These are phyloP conservation scores for Orchesellides sinensis DNA, from an alignment of 2,888 invertebrate genomes.

Conservation along the genomic window DNA sequence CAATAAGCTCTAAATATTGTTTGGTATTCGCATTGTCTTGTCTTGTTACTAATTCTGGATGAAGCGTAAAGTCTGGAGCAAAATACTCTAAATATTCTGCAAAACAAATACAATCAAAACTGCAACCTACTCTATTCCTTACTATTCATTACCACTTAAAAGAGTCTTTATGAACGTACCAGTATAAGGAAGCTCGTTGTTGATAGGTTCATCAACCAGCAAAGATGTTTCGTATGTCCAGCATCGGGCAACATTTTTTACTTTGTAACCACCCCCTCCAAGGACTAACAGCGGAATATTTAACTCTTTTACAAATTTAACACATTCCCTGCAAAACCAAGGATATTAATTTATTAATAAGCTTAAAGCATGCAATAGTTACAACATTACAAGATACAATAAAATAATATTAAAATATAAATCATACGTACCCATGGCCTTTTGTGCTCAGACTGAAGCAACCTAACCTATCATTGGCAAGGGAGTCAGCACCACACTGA, in stretches of 20 bases:
- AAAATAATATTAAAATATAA: not conserved
- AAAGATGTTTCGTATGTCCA: constrained; percentile 99
- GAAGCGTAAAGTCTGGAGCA: constrained; percentile 96
- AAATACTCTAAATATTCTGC: constrained; percentile 96
- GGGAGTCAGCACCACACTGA: constrained; percentile 98
- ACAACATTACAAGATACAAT: not conserved
- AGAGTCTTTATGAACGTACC: constrained; percentile 75
- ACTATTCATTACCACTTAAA: no score
- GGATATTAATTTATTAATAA: not conserved
- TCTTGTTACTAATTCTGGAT: constrained; percentile 92
- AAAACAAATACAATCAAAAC: constrained; percentile 1
- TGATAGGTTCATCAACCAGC: constrained; percentile 93
- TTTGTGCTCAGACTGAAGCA: constrained; percentile 97
- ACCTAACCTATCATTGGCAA: constrained; percentile 96
- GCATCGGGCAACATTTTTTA: constrained; percentile 95
- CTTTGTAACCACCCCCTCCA: constrained; percentile 84
- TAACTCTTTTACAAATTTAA: constrained; percentile 94
- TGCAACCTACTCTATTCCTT: no score
- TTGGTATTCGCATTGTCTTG: constrained; percentile 96
- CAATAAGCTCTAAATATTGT: constrained; percentile 95
- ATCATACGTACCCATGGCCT: constrained; percentile 86
- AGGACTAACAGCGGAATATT: constrained; percentile 95
- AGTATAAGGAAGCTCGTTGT: constrained; percentile 95
- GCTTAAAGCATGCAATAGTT: not conserved
- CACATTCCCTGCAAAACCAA: constrained; percentile 92